Base-by-base conservation (phyloP, 53 echinoderm and acorn worm species). In the Pentamera pediparva region DNA sequence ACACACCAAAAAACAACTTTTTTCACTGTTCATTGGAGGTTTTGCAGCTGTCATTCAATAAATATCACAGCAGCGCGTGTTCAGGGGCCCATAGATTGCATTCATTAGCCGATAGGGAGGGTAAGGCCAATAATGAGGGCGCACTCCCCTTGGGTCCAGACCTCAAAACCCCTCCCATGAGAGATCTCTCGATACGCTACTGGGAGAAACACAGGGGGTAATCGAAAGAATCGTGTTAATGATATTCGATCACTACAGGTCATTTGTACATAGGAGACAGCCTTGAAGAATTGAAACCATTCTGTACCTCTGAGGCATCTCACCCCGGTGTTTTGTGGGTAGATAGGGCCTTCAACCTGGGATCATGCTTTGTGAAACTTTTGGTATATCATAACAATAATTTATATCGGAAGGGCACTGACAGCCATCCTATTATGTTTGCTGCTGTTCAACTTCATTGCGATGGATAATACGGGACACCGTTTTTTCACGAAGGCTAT, bases 371-470 rank as follows among this genome's bases (percentile, higher is more conserved):
- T 41, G 75, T 56, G 19, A 75, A 56, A 32, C 55, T 35, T 32
- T 19, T 50, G 8, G 75, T 75, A 1, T 56, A 75, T n/a, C 56
- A 75, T 38, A 28, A 75, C 75, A 75, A 30, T 11, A 75, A 75
- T 36, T 56, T 75, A 11, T 15, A 56, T 25, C 32, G 37, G 22
- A 75, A 75, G 37, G 36, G 5, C 9, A 58, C 3, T 13, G n/a
- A 13, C 6, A 17, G 19, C 19, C 57, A 35, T 15, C 75, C 75
- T n/a, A 56, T 75, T 10, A 75, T 74, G 74, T 20, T 74, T 2
- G 56, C 32, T 2, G 28, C 52, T 4, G 17, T 74, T 12, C 25
- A 53, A 53, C 22, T 74, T 31, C 74, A 74, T 54, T 74, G 32
- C 17, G 74, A 74, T 37, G 74, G 74, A 28, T 8, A 50, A 2